Evolutionary conservation across 2,797 vertebrate species (phyloP).

Genomic region (Hephaestus fuliginosus): DNA sequence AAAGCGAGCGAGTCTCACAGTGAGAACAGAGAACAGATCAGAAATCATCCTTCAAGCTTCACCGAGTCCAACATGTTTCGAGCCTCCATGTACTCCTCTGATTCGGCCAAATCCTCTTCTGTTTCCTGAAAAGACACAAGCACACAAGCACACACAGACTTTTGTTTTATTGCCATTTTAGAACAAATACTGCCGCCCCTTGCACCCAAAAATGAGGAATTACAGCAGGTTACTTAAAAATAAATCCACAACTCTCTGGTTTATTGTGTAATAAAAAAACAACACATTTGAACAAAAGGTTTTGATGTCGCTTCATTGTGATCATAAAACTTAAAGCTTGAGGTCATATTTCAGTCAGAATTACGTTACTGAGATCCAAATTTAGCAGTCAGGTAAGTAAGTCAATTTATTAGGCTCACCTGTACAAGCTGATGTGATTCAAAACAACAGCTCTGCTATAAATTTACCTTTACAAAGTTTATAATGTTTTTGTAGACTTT

Average conservation of each 20-base stretch:
- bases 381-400: slow-evolving; percentile 1
- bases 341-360: neutral
- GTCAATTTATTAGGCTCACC: no score
- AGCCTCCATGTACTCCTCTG: slow-evolving; percentile 94
- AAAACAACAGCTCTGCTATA: no score
- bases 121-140: slow-evolving; percentile 88
- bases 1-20: slow-evolving; percentile 78
- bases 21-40: slow-evolving; percentile 63
- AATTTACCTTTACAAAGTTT: no score
- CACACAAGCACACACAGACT: slow-evolving; percentile 62
- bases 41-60: slow-evolving; percentile 92
- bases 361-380: neutral
- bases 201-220: neutral
- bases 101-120: slow-evolving; percentile 92
- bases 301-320: slow-evolving; percentile 2
- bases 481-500: no score
- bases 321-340: neutral
- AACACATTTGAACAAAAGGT: neutral
- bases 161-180: slow-evolving; percentile 22
- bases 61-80: slow-evolving; percentile 91
- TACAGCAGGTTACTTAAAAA: neutral
- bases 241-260: neutral
- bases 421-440: no score
- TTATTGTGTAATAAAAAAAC: neutral
- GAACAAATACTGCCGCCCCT: neutral